These are phyloP conservation scores for rabbit (Oryctolagus cuniculus) DNA, from an alignment of 2,113 vertebrate species.

Conservation along the genomic window DNA sequence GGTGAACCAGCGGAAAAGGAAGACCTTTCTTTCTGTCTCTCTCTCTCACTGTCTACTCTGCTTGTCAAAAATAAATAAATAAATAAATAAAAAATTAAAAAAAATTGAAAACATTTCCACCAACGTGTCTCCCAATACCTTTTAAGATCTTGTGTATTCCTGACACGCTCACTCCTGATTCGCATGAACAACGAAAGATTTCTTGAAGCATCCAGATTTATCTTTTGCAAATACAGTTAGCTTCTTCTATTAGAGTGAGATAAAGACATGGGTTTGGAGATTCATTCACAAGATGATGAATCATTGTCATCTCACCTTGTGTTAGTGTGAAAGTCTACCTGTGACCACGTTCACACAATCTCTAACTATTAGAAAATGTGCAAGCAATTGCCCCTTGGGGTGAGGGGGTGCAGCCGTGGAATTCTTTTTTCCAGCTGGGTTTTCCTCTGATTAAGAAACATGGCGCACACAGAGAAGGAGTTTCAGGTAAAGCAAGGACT, in stretches of 20 bases:
- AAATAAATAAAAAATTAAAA: background rate
- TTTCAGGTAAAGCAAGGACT: background rate
- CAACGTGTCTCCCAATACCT: background rate
- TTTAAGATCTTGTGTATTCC: background rate
- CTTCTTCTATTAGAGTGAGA: background rate
- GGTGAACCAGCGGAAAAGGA: no score
- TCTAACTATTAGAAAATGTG: background rate
- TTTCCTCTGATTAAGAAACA: conserved; percentile 43
- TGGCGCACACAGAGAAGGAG: background rate
- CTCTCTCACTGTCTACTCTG: no score
- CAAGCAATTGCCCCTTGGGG: background rate
- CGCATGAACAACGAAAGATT: background rate
- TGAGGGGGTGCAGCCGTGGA: background rate
- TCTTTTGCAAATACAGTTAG: background rate
- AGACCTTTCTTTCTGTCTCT: no score
- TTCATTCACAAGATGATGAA: background rate
- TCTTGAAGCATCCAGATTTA: background rate
- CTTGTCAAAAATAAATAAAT: background rate
- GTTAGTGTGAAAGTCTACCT: background rate
- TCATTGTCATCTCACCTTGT: background rate
- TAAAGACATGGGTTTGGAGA: background rate
- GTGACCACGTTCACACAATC: background rate
- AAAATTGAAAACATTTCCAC: background rate
- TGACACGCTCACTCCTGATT: background rate
- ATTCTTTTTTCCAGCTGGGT: background rate